Base-by-base conservation (phyloP, 2,888 invertebrate species). In the Drosophila pseudotalamancana region DNA sequence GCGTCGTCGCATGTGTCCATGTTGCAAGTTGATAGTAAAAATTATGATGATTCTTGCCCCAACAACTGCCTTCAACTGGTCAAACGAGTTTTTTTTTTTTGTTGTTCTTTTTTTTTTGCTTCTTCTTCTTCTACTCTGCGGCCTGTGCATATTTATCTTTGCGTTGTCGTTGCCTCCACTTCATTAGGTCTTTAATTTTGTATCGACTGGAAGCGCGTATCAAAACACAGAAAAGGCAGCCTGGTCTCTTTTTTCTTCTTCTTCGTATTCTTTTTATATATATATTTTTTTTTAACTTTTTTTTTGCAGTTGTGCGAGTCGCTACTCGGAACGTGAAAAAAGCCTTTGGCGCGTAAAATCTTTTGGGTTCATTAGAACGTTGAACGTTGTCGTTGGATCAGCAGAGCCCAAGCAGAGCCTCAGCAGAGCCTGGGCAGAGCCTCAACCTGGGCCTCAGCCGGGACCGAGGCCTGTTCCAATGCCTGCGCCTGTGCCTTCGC, bases 11-110 rank as follows among this genome's bases (percentile, higher is more conserved):
- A 82, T 80, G 82, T 82, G 79, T 82, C 81, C 84, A 83, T 84
- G 87, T 85, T 82, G 88, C 86, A 87, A 86, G 88, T 87, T 87
- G 88, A 87, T 84, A 84, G 84, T 84, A 87, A 86, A 87, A 84
- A 84, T 87, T 83, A 83, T 87, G 83, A 83, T 85, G 86, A 85
- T 87, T 73, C 83, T 86, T 84, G 87, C 85, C 81, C 85, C 87
- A 76, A 60, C 75, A 74, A 71, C 82, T 57, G 59, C 60, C 67
- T 54, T 57, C 77, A 51, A 82, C 87, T 82, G 81, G 81, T 82
- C 81, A 82, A 82, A 82, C 81, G 67, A 74, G 81, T 82, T 82
- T 67, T 67, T 31, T 64, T 45, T 39, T 66, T 40, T 34, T 45
- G 56, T 14, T 42, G 35, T 64, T 39, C 39, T 11, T 34, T 42